Base-by-base conservation (phyloP, 2,113 vertebrate species). In the Pygoscelis adeliae region DNA sequence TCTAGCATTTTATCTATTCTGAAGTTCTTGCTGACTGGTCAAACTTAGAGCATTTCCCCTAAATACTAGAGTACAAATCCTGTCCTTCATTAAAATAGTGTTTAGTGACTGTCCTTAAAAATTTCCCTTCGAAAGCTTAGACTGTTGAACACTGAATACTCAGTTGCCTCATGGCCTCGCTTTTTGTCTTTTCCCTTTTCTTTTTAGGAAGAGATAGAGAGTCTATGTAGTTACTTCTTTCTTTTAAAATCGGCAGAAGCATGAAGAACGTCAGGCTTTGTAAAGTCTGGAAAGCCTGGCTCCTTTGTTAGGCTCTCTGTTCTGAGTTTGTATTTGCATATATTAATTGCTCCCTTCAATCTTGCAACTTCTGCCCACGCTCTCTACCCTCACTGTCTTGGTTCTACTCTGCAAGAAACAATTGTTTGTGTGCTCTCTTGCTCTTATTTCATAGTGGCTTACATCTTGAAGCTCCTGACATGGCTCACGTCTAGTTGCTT, bases 1-100 rank as follows among this genome's bases (percentile, higher is more conserved):
- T 92, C 53, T 74, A 53, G 62, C 85, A 87, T 92, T 94, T 22
- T 77, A 72, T 82, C 67, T 96, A 0, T 74, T 82, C 71, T 80
- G 38, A 92, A 91, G n/a, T 83, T 93, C 73, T 88, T 93, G 85
- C 89, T 96, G 86, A 71, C 62, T 84, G 52, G 30, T 72, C 32
- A 21, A 47, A 29, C 46, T 85, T 65, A 10, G 13, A 87, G 42
- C 55, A 22, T 91, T 90, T 65, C 22, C 38, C 11, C 50, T 23
- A 30, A 82, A 32, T n/a, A 19, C 30, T 46, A 40, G 55, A 65
- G 55, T 66, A 90, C 53, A 49, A 90, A 80, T 94, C n/a, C 46
- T 49, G 62, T 62, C 55, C 66, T 93, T 81, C 56, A 32, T 50
- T 83, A 27, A 74, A 87, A 49, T 29, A n/a, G 10, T 2, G 0